Evolutionary conservation across 2,888 invertebrate genomes (phyloP), one percentile per base, ranked within the genome.

Genomic region (Sceliomorpha sp.): DNA sequence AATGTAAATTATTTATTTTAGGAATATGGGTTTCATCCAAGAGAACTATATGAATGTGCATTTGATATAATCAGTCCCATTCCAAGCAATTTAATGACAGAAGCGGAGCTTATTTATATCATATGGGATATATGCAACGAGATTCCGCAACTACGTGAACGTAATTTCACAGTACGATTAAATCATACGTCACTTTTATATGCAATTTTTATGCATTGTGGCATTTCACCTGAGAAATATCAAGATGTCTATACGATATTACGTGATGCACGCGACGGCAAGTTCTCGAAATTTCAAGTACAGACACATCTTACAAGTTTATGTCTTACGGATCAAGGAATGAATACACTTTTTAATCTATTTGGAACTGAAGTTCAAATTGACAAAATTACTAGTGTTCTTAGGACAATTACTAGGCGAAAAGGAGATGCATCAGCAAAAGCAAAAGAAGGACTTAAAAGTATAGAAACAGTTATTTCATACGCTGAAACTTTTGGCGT

Each of bases 11-110:
- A 20, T 47, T 24, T 32, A 62, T 72, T 63, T 0, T 81, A 89
- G 76, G 88, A 89, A 4, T 87, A 87, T 69, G 96, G 96, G 0
- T 94, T 95, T 78, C 96, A 97, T 88, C 98, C 98, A 0, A 91
- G 94, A 69, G 97, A 98, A 89, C 91, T 95, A 10, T 93, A 94
- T 56, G 97, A 98, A 87, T 97, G 97, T 88, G 96, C 96, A 1
- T 98, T 98, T 88, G 98, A 98, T 87, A 95, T 98, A 63, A 94
- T 98, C 20, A 94, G 95, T 2, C 93, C 96, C 1, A 92, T 90
- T 63, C 90, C 92, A 59, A 93, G 92, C 59, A 92, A 93, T 74
- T 89, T 95, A 20, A 91, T 96, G 88, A 91, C 94, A 0, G 98
- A 98, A 82, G 96, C 96, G 0, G 98, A 98, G 84, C 88, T 97